Percentiles rank a stretch among this genome's conserved stretches.
Evolutionary conservation across 1,140 invertebrate species (phyloP).

Genomic region (Papilio dardanus): DNA sequence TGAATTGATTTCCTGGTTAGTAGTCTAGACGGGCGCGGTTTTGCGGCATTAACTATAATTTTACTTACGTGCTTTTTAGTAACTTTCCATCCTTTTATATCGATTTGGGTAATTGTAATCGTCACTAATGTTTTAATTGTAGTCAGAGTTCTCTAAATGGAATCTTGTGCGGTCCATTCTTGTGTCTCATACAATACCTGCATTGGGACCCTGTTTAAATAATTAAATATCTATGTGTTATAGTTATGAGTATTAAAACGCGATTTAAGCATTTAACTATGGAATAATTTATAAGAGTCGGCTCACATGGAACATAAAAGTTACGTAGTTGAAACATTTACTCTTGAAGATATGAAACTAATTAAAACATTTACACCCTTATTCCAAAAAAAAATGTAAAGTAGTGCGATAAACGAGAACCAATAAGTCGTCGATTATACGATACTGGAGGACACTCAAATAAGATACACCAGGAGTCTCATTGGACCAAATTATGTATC

Average conservation of each 20-base stretch:
- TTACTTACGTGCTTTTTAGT: neutral
- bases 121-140: neutral
- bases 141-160: too few species aligned
- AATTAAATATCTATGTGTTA: too few species aligned
- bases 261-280: neutral
- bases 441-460: too few species aligned
- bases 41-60: conserved; percentile 22
- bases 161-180: too few species aligned
- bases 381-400: too few species aligned
- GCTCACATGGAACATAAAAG: neutral
- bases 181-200: too few species aligned
- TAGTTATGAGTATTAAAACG: neutral
- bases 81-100: neutral
- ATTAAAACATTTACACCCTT: conserved; percentile 23
- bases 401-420: too few species aligned
- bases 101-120: neutral
- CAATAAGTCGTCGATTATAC: too few species aligned
- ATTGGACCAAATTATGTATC: too few species aligned
- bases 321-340: neutral
- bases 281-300: neutral
- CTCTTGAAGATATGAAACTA: neutral
- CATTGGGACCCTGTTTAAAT: too few species aligned
- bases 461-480: too few species aligned
- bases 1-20: conserved; percentile 29
- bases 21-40: conserved; percentile 33